Base-by-base conservation (phyloP, 37 sponge, comb jelly and placozoan species). In the Spongia lamella region DNA sequence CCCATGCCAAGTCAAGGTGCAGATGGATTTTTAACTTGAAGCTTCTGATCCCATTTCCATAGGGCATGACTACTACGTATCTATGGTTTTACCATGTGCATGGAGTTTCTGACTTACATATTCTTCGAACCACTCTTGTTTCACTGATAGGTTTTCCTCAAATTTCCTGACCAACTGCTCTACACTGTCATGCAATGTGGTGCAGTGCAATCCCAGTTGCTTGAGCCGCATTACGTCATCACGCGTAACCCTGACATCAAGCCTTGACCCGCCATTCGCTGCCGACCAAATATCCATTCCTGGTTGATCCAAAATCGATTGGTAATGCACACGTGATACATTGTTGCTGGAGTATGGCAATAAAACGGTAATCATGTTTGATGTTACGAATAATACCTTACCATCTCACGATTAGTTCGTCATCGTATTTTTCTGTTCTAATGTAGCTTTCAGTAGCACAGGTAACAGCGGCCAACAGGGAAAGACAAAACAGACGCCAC, bases 391-490 rank as follows among this genome's bases (percentile, higher is more conserved):
- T 65, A 17, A 1, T 29, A 5, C 21, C 78, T 64, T 66, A 79
- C 79, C 79, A 79, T 79, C 70, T 27, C 25, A 79, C 61, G 34
- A 79, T 49, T 11, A 79, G 39, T 50, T 79, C 56, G 5, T 59
- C 32, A 17, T 33, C 51, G 25, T 79, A 79, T 11, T 15, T 55
- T 15, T 37, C 69, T 2, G 59, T 68, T 22, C 79, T 20, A 7
- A 36, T 13, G 66, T 79, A 79, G 17, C 15, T 34, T 39, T 47
- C 70, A 47, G 49, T 30, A 34, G 22, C 3, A 39, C 40, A 29
- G 38, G 34, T 7, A 7, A 65, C n/a, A n/a, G n/a, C n/a, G n/a
- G n/a, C n/a, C n/a, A n/a, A n/a, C n/a, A n/a, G n/a, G n/a, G n/a
- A n/a, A n/a, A n/a, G n/a, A n/a, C n/a, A n/a, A n/a, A n/a, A n/a